Percentiles rank a stretch among this genome's conserved stretches.
These are phyloP conservation scores for Chlamydotis undulata DNA, from an alignment of 2,113 vertebrate genomes.

Conservation along the genomic window DNA sequence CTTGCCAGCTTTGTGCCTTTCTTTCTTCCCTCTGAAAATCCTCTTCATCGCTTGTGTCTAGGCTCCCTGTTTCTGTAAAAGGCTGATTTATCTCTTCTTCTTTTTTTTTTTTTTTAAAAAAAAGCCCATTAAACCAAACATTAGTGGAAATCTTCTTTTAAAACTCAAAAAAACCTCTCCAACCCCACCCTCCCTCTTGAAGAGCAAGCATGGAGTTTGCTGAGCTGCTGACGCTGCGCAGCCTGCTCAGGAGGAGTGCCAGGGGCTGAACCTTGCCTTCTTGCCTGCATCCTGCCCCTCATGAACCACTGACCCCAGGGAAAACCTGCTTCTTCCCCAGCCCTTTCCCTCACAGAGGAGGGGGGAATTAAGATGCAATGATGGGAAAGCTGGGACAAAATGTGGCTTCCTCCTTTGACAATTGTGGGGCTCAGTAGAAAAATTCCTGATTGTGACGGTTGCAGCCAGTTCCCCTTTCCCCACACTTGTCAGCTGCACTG, in stretches of 20 bases:
- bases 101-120: neutral
- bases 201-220: accelerated
- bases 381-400: neutral
- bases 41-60: neutral
- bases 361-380: neutral
- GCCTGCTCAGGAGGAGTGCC: neutral
- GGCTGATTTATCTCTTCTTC: neutral
- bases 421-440: neutral
- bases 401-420: neutral
- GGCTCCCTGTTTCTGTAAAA: neutral
- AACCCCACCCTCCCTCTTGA: neutral
- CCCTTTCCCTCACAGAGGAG: neutral
- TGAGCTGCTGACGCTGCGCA: accelerated
- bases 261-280: neutral
- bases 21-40: neutral
- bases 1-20: neutral
- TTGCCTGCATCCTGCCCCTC: neutral
- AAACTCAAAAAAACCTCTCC: neutral
- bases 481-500: neutral
- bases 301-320: accelerated
- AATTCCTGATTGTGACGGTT: neutral
- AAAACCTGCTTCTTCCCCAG: neutral
- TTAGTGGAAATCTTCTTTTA: neutral
- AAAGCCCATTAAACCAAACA: neutral
- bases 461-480: neutral